Conservation (phyloP, 2,113 vertebrate genomes). For the Glaucomys volans region DNA sequence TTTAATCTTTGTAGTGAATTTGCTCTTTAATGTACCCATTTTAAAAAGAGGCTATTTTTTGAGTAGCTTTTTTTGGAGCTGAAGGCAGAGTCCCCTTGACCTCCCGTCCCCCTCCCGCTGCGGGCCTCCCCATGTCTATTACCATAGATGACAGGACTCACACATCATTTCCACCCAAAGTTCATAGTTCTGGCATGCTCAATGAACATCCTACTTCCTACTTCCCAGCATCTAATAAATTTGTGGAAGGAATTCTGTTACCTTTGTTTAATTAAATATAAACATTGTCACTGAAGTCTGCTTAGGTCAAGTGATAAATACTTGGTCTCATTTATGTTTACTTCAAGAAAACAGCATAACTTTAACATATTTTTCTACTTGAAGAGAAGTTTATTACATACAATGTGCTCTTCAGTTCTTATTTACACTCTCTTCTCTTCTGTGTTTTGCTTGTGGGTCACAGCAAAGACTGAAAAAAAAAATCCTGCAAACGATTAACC, state of each 20-base stretch:
- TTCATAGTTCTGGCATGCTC: neutral
- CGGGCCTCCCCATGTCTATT: no score
- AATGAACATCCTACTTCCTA: neutral
- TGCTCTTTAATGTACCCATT: neutral
- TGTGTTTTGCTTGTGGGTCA: neutral
- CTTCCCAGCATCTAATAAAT: neutral
- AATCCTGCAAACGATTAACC: neutral
- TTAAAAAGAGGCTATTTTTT: neutral
- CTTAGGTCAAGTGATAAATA: neutral
- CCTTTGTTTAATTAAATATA: neutral
- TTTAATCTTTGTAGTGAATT: neutral
- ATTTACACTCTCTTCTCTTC: neutral
- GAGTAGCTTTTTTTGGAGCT: neutral
- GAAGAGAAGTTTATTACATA: neutral
- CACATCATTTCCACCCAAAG: neutral
- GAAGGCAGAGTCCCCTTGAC: neutral
- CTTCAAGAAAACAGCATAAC: neutral
- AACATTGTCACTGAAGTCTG: neutral
- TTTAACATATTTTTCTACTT: neutral
- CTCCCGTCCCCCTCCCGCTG: neutral
- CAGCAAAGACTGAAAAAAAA: neutral
- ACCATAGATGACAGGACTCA: neutral
- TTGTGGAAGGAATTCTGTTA: neutral
- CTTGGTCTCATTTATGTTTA: neutral
- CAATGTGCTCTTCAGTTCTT: neutral